Evolutionary conservation across 1,140 invertebrate genomes (phyloP), one percentile per base, ranked within the genome.

Genomic region (Philotrypesis tridentata): DNA sequence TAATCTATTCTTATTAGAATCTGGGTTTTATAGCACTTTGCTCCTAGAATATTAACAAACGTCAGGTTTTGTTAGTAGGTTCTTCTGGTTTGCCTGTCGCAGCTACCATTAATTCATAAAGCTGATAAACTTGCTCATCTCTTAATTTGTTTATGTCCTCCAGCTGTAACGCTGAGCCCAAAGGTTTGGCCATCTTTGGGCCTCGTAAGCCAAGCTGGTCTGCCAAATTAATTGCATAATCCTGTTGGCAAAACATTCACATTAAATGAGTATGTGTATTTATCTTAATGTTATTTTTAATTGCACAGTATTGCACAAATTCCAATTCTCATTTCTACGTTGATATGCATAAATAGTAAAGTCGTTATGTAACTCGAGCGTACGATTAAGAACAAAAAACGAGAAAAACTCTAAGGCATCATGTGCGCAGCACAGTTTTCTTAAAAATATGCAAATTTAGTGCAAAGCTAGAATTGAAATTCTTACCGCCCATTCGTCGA

Each of bases 401-500:
- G n/a, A n/a, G n/a, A n/a, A n/a, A n/a, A n/a, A n/a, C n/a, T n/a
- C n/a, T n/a, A n/a, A n/a, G n/a, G n/a, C n/a, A n/a, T n/a, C n/a
- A n/a, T n/a, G n/a, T n/a, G n/a, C n/a, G n/a, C n/a, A n/a, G n/a
- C n/a, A n/a, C n/a, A n/a, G n/a, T n/a, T n/a, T n/a, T n/a, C n/a
- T n/a, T n/a, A n/a, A n/a, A n/a, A n/a, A n/a, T n/a, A n/a, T n/a
- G n/a, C n/a, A n/a, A n/a, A n/a, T n/a, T n/a, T n/a, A n/a, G n/a
- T n/a, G 61, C 12, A 27, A 33, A 29, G 23, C 9, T 61, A n/a
- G n/a, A n/a, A n/a, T 25, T n/a, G 27, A 17, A 63, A 73, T 40
- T 65, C 94, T 94, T 92, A 98, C 97, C 61, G 96, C 95, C 97
- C 97, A 99, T 92, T 97, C 97, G 37, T 93, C 94, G 89, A 98